Conservation (phyloP, 2,888 invertebrate species). For the Lordiphosa andalusiaca region DNA sequence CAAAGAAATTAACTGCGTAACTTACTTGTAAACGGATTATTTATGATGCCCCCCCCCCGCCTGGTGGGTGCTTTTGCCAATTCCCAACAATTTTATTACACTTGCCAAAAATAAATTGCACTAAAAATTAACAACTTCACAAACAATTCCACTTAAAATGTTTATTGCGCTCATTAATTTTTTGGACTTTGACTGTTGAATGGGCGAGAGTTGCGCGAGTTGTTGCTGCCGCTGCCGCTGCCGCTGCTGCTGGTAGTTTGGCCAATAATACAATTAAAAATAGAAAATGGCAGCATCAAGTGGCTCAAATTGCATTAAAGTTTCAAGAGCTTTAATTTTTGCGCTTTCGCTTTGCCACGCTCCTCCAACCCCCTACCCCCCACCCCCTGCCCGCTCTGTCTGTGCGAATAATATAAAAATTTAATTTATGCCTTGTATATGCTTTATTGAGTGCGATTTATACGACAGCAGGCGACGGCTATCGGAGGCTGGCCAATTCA, state of each 20-base stretch:
- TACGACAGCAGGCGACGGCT: conserved; percentile 59
- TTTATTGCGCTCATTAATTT: conserved; percentile 75
- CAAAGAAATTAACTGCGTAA: conserved; percentile 68
- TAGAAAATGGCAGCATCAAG: conserved; percentile 31
- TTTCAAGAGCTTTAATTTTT: conserved; percentile 66
- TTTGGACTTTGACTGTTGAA: conserved; percentile 51
- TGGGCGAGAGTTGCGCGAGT: conserved; percentile 31
- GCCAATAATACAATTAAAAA: conserved; percentile 28
- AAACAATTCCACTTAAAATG: conserved; percentile 76
- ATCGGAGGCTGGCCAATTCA: conserved; percentile 43
- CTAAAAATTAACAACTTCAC: conserved; percentile 76
- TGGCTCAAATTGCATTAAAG: conserved; percentile 60
- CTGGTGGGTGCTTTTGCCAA: conserved; percentile 36
- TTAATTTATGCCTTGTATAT: conserved; percentile 66
- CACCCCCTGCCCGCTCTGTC: conserved; percentile 4
- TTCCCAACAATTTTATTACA: conserved; percentile 70
- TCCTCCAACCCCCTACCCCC: not conserved
- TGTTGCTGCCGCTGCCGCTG: conserved; percentile 7
- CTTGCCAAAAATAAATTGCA: conserved; percentile 73
- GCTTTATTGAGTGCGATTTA: conserved; percentile 73
- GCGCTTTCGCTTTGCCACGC: conserved; percentile 3
- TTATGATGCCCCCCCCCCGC: conserved; percentile 59
- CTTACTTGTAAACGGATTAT: conserved; percentile 74
- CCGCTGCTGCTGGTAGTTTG: conserved; percentile 12
- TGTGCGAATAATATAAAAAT: conserved; percentile 38